A percentile compares a stretch with the other conserved stretches of the same genome.
Conservation (phyloP, 2,888 invertebrate genomes). For the Sphaeridia pumilis region DNA sequence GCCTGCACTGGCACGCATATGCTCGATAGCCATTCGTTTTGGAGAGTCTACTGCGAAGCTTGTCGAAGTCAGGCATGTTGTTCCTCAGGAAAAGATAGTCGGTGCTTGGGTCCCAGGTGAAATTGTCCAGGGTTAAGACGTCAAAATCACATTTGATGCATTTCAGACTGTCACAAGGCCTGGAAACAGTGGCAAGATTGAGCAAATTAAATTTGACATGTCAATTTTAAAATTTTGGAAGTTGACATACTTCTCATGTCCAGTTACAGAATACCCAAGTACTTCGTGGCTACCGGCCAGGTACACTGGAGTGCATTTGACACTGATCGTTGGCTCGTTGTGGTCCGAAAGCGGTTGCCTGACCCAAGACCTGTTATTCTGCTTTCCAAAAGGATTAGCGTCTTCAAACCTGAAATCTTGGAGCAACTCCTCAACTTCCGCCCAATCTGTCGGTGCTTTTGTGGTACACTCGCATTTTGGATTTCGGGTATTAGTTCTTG, state of each 20-base stretch:
- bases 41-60: constrained; percentile 21
- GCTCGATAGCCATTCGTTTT: constrained; percentile 28
- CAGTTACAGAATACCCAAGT: constrained; percentile 24
- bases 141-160: constrained; percentile 31
- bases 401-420: constrained; percentile 31
- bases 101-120: constrained; percentile 25
- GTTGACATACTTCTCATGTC: constrained; percentile 26
- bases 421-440: constrained; percentile 32
- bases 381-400: constrained; percentile 28
- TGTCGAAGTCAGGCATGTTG: constrained; percentile 34
- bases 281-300: constrained; percentile 29
- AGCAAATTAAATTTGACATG: neutral
- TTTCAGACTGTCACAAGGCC: constrained; percentile 32
- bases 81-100: constrained; percentile 34
- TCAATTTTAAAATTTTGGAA: neutral
- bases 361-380: constrained; percentile 29
- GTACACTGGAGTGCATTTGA: constrained; percentile 26
- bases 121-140: constrained; percentile 30
- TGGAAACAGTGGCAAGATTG: constrained; percentile 7
- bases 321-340: constrained; percentile 1
- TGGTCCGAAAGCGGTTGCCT: constrained; percentile 12
- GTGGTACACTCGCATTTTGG: constrained; percentile 25
- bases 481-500: constrained; percentile 14
- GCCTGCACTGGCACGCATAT: constrained; percentile 34
- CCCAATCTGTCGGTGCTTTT: constrained; percentile 29